Base-by-base conservation (phyloP, 2,888 invertebrate genomes). In the Pterostichus madidus region DNA sequence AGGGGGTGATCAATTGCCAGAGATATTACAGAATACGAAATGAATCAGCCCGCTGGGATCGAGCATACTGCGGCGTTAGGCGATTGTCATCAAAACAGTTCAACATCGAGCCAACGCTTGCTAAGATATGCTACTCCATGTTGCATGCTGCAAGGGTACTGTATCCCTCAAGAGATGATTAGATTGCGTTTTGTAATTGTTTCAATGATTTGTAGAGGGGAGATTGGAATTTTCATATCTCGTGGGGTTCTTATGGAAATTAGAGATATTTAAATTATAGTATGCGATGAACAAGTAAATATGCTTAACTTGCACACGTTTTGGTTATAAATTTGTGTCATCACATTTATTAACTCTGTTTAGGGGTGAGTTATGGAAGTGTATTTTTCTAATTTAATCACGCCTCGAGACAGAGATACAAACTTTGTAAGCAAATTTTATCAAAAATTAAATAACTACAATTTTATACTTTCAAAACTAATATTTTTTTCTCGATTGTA, bases 21-120 rank as follows among this genome's bases (percentile, higher is more conserved):
- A 49, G 80, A 80, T 80, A 80, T 80, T 80, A 80, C 64, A 53
- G 80, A 80, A 80, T 80, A 80, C 80, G 71, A 80, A 80, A 80
- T 80, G 64, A 80, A 80, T 80, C 80, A 80, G 80, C 31, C 80
- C 80, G 35, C 32, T 71, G 80, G 80, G 80, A 80, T 46, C 52
- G 5, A 53, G 15, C 53, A 49, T 52, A 52, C 59, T 31, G 49
- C 73, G 49, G 15, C 46, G 52, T 32, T 13, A 15, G 52, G 75
- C 52, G 75, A 52, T 52, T 75, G 75, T 75, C 52, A 52, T 52
- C 75, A 31, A 8, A 75, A 73, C 35, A 73, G 24, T 73, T 64
- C 6, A 64, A n/a, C 64, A 64, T 64, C 64, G 59, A 24, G 7
- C 24, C 46, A 8, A 24, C 35, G 73, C 53, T 32, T n/a, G 13